Evolutionary conservation across 2,797 vertebrate genomes (phyloP).

Genomic region (Leptoclinus maculatus): DNA sequence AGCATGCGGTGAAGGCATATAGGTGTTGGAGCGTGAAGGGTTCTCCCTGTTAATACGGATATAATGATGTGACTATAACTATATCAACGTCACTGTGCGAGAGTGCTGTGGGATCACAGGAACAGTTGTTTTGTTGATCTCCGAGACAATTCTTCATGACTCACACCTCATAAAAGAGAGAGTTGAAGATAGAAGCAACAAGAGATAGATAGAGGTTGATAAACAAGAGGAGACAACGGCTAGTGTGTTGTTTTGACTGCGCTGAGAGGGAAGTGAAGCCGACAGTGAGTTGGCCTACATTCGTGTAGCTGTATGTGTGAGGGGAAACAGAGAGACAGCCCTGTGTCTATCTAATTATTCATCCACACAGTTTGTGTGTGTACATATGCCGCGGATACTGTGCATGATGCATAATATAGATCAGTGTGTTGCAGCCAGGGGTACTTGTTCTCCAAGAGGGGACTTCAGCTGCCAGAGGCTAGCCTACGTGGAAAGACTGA

Average conservation of each 20-base stretch:
- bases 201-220: constrained; percentile 55
- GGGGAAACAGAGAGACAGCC: constrained; percentile 38
- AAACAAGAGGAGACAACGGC: constrained; percentile 55
- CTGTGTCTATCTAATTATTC: constrained; percentile 51
- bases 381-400: neutral
- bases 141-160: constrained; percentile 55
- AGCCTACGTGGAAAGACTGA: too few species aligned
- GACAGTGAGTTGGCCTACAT: constrained; percentile 72
- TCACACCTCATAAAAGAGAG: constrained; percentile 57
- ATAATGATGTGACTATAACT: constrained; percentile 76
- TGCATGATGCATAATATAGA: constrained; percentile 16
- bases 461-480: neutral
- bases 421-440: neutral
- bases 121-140: constrained; percentile 47
- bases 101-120: constrained; percentile 21
- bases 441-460: neutral
- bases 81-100: constrained; percentile 23
- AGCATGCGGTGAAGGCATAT: constrained; percentile 40
- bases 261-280: constrained; percentile 46
- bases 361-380: constrained; percentile 32
- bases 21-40: constrained; percentile 79
- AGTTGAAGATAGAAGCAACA: constrained; percentile 60
- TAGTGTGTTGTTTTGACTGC: constrained; percentile 64
- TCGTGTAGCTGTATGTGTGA: constrained; percentile 39
- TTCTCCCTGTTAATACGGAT: constrained; percentile 69